Evolutionary conservation across 2,797 vertebrate genomes (phyloP), one percentile per base, ranked within the genome.

Genomic region (Ctenosaura bakeri): DNA sequence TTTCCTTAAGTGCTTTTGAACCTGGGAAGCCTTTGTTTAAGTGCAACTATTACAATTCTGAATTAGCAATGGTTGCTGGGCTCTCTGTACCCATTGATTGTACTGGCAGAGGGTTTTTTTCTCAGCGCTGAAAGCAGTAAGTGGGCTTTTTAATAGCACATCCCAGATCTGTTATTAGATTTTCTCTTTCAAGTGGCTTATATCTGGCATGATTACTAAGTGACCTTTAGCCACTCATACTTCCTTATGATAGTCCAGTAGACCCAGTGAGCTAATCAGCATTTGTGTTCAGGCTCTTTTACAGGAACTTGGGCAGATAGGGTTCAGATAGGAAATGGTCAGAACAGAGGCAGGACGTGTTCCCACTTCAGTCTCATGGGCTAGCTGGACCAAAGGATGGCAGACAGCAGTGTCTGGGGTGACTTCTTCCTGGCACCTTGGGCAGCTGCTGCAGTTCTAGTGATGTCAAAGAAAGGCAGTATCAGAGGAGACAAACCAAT

Each of bases 1-100:
- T 74, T 88, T 62, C 26, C 4, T 13, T 13, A 35, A 82, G n/a
- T 81, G 82, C 56, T 74, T 90, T 59, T 77, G 73, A 24, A 77
- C 85, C 26, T 54, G 59, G 22, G 52, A 20, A 80, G 26, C 32
- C 54, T 46, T 35, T 56, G 22, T 56, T 54, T 42, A 81, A 90
- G 56, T 14, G 12, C 7, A 79, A 38, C 16, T 50, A 9, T 26
- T 74, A 24, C 32, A 62, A 22, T 73, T 74, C 54, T 85, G 42
- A 81, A 73, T 62, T n/a, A 52, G 42, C 18, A 16, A 64, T 85
- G 35, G 26, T 85, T 59, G 56, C 38, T n/a, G 71, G 10, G n/a
- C 24, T 59, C 38, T 32, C 46, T 78, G 14, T 32, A 13, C 10
- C 54, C 52, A 29, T n/a, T 82, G 69, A 52, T 74, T 52, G 69